A percentile compares a stretch with the other conserved stretches of the same genome.
Conservation (phyloP, 2,888 invertebrate genomes). For the Hypomecis punctinalis region DNA sequence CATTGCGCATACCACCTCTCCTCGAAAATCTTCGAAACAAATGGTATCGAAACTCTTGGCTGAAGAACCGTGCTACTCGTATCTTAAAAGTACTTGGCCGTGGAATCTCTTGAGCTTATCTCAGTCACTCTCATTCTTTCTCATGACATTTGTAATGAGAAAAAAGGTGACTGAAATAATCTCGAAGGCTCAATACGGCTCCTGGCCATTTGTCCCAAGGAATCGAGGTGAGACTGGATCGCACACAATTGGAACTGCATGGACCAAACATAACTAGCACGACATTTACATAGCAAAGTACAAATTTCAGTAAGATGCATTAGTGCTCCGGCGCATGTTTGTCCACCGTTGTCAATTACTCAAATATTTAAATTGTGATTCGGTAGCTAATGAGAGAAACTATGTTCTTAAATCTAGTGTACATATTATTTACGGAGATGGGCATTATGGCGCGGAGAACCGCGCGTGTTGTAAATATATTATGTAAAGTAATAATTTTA, state of each 20-base stretch:
- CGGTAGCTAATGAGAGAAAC: constrained; percentile 85
- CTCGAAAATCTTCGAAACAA: constrained; percentile 45
- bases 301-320: constrained; percentile 82
- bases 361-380: constrained; percentile 85
- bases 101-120: too few relatives aligned
- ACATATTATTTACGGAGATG: constrained; percentile 80
- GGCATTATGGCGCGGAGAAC: constrained; percentile 79
- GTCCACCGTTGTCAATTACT: constrained; percentile 85
- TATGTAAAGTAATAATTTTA: constrained; percentile 79
- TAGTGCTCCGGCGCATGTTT: constrained; percentile 81
- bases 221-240: constrained; percentile 38
- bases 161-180: too few relatives aligned
- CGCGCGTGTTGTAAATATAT: constrained; percentile 81
- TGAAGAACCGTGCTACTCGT: too few relatives aligned
- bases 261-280: constrained; percentile 83
- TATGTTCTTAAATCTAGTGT: constrained; percentile 83
- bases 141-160: too few relatives aligned
- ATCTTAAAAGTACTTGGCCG: too few relatives aligned
- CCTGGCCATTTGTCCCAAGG: constrained; percentile 26
- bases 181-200: too few relatives aligned
- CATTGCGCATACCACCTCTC: constrained; percentile 50
- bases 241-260: constrained; percentile 69
- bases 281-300: constrained; percentile 79
- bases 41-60: constrained; percentile 35
- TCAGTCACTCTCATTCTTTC: too few relatives aligned